These are phyloP conservation scores for Achatina immaculata DNA, from an alignment of 1,140 invertebrate genomes.

Conservation along the genomic window DNA sequence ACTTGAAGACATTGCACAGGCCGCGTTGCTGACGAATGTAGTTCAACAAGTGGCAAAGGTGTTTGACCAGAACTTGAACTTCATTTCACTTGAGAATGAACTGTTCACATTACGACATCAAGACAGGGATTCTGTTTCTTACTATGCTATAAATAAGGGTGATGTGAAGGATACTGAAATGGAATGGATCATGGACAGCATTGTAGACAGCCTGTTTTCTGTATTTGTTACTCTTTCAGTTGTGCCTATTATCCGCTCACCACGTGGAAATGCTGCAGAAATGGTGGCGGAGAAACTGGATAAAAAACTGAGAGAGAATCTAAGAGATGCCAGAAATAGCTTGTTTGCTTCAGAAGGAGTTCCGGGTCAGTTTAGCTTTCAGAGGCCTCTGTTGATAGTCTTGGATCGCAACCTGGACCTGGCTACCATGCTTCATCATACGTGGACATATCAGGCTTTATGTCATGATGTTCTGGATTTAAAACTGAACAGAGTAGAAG, in stretches of 20 bases:
- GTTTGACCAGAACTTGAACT: conserved; percentile 92
- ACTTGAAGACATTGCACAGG: conserved; percentile 94
- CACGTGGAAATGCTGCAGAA: conserved; percentile 96
- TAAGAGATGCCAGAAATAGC: conserved; percentile 96
- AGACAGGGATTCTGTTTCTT: conserved; percentile 90
- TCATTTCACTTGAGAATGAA: conserved; percentile 98
- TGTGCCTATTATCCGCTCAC: conserved; percentile 95
- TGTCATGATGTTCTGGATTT: conserved; percentile 95
- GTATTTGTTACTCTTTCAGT: conserved; percentile 95
- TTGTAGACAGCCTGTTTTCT: conserved; percentile 97
- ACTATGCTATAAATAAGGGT: conserved; percentile 95
- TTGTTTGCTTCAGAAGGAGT: conserved; percentile 88
- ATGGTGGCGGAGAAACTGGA: conserved; percentile 97
- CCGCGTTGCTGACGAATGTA: conserved; percentile 83
- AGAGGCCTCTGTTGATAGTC: conserved; percentile 91
- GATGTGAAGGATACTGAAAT: conserved; percentile 97
- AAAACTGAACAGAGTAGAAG: conserved; percentile 87
- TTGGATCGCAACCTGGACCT: conserved; percentile 96
- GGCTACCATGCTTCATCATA: conserved; percentile 97
- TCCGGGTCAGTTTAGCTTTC: conserved; percentile 86
- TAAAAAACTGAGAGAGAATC: conserved; percentile 96
- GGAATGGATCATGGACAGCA: conserved; percentile 92
- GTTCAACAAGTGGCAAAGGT: conserved; percentile 92
- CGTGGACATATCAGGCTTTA: conserved; percentile 96
- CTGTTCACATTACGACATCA: conserved; percentile 95